Evolutionary conservation across 2,113 vertebrate genomes (phyloP), one percentile per base, ranked within the genome.

Genomic region (Myiagra hebetior): DNA sequence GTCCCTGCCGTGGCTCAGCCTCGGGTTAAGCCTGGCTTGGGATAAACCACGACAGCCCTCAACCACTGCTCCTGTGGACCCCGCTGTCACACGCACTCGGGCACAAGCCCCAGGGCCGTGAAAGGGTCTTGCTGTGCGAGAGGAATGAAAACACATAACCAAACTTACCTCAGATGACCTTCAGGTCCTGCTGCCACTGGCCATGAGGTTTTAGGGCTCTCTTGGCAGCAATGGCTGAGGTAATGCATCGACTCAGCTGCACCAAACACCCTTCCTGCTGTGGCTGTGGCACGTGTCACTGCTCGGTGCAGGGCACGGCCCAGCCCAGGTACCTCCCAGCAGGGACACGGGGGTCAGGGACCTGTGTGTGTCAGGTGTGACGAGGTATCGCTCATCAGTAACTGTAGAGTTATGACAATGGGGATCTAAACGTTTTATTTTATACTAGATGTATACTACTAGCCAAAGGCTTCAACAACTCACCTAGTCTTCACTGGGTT

Each of bases 401-500:
- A 75, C 73, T 56, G 21, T 37, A 52, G 76, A 13, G 18, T 72
- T 24, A 37, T 37, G 37, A 19, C 65, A 49, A 42, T 3, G 21
- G 49, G 35, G 67, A 46, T 91, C 56, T 46, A 79, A 96, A 75
- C 4, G 1, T 56, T 95, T 91, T 82, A 87, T 91, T 95, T 91
- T 78, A 52, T 35, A 39, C 42, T 41, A 88, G 73, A 53, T 67
- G 60, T 68, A 57, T 50, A 86, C 11, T 11, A 78, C 35, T 76
- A 75, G 41, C n/a, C 75, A 23, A 4, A 85, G 33, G 56, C 69
- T 79, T 87, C 35, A 50, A 9, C 55, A 95, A 2, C 52, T 39
- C 69, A 12, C 35, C 31, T 1, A 18, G 31, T 41, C 53, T 30
- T 44, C 31, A 13, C 35, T 79, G 24, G 15, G 46, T 62, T 62